Base-by-base conservation (phyloP, 2,797 vertebrate genomes). In the Tympanoctomys barrerae region DNA sequence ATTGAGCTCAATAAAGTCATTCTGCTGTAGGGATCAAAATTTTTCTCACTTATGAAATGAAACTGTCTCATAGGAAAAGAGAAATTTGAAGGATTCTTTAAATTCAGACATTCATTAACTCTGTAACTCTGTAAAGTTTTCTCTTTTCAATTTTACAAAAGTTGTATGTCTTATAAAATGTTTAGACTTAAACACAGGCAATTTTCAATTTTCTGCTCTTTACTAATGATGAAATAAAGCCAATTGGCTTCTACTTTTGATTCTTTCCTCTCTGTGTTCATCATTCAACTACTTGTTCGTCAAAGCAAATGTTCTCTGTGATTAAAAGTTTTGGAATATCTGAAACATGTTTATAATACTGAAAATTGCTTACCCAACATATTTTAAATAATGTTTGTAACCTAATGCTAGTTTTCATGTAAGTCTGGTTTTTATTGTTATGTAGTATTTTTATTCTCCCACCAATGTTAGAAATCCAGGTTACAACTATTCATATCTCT, bases 11-110 rank as follows among this genome's bases (percentile, higher is more conserved):
- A 24, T 18, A 86, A 94, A 81, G 4, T 52, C 33, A 52, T 36
- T 57, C 31, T 94, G 49, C 13, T 91, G 3, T 39, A 31, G 57
- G n/a, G 31, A 49, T 68, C 59, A 52, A 77, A 77, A 31, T 7
- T 64, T 78, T 90, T 95, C 19, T 94, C 2, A 57, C 12, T 19
- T 73, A 4, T 82, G 70, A 91, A 90, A 68, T 93, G 21, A 90
- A 83, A 39, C 24, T 12, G 59, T 62, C n/a, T 3, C 90, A 64
- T 84, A 33, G 1, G 0, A 2, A 6, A 52, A 85, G 24, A 89
- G 71, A 57, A 73, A 66, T 7, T 62, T 12, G 31, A 57, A 22
- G 42, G 42, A 71, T 61, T 82, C 13, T 93, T 57, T 9, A 19
- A 86, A 19, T 68, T 42, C 46, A 68, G 21, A 21, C 11, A 70